Percentiles rank a stretch among this genome's conserved stretches.
Evolutionary conservation across 2,797 vertebrate species (phyloP).

Genomic region (Cirrhinus mrigala): DNA sequence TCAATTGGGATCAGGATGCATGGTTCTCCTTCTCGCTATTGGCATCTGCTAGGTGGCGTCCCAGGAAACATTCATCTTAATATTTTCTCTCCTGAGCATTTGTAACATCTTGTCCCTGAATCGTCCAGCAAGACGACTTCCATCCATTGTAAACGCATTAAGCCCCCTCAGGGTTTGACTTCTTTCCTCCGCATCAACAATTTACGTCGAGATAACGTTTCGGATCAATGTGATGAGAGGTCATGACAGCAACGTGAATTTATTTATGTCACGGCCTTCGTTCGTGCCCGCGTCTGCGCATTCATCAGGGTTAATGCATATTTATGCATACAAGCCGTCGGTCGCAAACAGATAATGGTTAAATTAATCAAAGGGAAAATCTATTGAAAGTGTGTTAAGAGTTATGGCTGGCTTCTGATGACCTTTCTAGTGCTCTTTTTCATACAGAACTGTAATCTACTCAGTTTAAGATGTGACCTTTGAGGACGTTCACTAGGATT

Average conservation of each 20-base stretch:
- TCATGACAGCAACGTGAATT: slow-evolving; percentile 54
- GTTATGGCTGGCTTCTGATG: slow-evolving; percentile 65
- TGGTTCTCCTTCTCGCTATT: slow-evolving; percentile 63
- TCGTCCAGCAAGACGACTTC: slow-evolving; percentile 61
- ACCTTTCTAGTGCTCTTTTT: slow-evolving; percentile 64
- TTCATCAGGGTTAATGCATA: slow-evolving; percentile 57
- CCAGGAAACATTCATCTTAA: slow-evolving; percentile 66
- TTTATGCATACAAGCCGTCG: slow-evolving; percentile 51
- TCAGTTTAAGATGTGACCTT: slow-evolving; percentile 64
- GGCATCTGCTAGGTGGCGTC: slow-evolving; percentile 64
- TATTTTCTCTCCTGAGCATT: slow-evolving; percentile 63
- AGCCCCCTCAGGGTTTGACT: slow-evolving; percentile 58
- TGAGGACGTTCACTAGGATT: slow-evolving; percentile 56
- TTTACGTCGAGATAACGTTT: slow-evolving; percentile 59
- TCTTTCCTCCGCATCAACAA: slow-evolving; percentile 56
- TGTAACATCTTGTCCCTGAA: slow-evolving; percentile 59
- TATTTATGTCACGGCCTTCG: slow-evolving; percentile 53
- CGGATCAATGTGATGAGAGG: slow-evolving; percentile 61
- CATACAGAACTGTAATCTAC: slow-evolving; percentile 59
- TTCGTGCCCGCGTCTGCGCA: slow-evolving; percentile 41
- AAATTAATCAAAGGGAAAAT: slow-evolving; percentile 63
- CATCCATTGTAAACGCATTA: slow-evolving; percentile 66
- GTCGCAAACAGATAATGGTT: slow-evolving; percentile 55
- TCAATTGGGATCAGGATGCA: slow-evolving; percentile 64
- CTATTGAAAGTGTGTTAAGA: slow-evolving; percentile 63